Base-by-base conservation (phyloP, 2,888 invertebrate genomes). In the Carcina quercana region DNA sequence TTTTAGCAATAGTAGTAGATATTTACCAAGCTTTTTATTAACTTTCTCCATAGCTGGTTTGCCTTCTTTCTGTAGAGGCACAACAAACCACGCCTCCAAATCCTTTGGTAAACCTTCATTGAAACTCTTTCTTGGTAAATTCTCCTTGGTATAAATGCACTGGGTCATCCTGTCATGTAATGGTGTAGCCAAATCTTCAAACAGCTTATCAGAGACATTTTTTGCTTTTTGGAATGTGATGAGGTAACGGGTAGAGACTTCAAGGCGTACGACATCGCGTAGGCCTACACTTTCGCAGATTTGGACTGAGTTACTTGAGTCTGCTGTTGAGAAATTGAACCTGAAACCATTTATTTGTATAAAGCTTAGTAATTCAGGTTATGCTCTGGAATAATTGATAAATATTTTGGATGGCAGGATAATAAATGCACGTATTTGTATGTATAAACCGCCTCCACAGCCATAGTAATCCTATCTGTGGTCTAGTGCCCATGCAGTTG, bases 261-360 rank as follows among this genome's bases (percentile, higher is more conserved):
- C 98, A 31, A 98, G 82, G 32, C 98, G 87, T 3, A 80, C 86
- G 3, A 98, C 86, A 63, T 90, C 87, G 22, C 76, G 73, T 17
- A 97, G 73, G 2, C 94, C 93, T 25, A 96, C 88, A 50, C 95
- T 92, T 43, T 90, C 89, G 63, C 96, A 97, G 48, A 98, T 97
- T 31, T 97, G 96, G 1, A 98, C 94, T 15, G 96, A 95, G 76
- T 98, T 98, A 47, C 96, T 97, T 1, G 97, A 97, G 66, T 95
- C 95, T 0, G 98, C 92, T 21, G 98, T 98, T 10, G 96, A 96
- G 68, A 97, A 97, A 73, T 96, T 96, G 50, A 96, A 91, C 49
- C 96, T 91, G 62, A 45, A 76, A 71, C 13, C n/a, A n/a, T n/a
- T n/a, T n/a, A n/a, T n/a, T n/a, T n/a, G n/a, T n/a, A n/a, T 14